Evolutionary conservation across 2,888 invertebrate genomes (phyloP), one percentile per base, ranked within the genome.

Genomic region (Craniophora ligustri): DNA sequence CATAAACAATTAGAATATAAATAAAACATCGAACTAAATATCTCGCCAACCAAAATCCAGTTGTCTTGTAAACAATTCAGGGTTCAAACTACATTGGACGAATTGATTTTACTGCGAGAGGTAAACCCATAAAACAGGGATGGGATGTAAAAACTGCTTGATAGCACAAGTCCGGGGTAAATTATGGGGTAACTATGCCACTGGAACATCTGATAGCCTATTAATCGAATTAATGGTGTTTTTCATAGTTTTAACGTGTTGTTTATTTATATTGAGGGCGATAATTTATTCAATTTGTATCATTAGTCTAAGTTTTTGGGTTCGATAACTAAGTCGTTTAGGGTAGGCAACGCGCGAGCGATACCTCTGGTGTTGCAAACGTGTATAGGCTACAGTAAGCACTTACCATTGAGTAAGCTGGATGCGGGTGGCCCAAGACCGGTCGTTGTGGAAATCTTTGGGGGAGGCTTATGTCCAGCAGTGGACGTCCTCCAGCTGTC

Each of bases 141-240:
- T 67, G 65, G 75, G 75, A 61, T 75, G 53, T 77, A 76, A 78
- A 76, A 79, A 74, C 76, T 70, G 72, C 44, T 63, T 56, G 53
- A 65, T 66, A 58, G 49, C 50, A 21, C 55, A 31, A 18, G 39
- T 36, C 47, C 31, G 51, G 58, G 63, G 65, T 69, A 45, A 66
- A 48, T 66, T 50, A 70, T 54, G 32, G 55, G n/a, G 42, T 44
- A 36, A 31, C n/a, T 32, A 28, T 23, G 48, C 40, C 54, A 53
- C 41, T 14, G 26, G 32, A 40, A 15, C 26, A 31, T 14, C 46
- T 58, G 54, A 57, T 46, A 58, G 38, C 28, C 54, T 35, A 63
- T 68, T 68, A 67, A 67, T 55, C 14, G 42, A 30, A 13, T 34
- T 67, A 47, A 63, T 63, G 42, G 44, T 28, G 32, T 41, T 61